phyloP scores from a whole-genome alignment of 2,888 invertebrate genomes.

The Rugalucina vietnamica region DNA sequence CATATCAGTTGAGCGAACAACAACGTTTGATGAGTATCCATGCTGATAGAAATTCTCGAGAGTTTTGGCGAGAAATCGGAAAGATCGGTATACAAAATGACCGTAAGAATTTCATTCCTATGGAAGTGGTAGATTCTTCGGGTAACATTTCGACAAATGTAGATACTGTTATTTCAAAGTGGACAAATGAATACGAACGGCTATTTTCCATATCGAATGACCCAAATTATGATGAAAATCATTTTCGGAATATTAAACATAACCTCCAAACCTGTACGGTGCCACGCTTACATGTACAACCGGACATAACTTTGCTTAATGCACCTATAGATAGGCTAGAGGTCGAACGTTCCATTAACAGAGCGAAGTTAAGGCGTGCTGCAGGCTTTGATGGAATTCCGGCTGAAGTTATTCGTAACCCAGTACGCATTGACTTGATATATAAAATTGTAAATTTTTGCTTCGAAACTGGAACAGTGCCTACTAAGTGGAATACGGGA shows the following conservation, averaged over 20 bases:
- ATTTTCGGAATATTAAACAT: neutral
- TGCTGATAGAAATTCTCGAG: neutral
- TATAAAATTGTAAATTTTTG: neutral
- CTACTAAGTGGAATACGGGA: neutral
- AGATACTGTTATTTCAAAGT: neutral
- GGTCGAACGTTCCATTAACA: neutral
- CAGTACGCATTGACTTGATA: neutral
- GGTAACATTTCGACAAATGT: neutral
- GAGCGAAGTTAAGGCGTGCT: slow-evolving; percentile 14
- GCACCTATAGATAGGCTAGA: neutral
- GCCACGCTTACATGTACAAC: neutral
- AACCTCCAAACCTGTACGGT: neutral
- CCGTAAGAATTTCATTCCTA: slow-evolving; percentile 6
- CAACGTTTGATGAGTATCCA: neutral
- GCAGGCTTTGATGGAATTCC: slow-evolving; percentile 29
- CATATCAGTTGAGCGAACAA: slow-evolving; percentile 21
- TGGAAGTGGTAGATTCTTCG: slow-evolving; percentile 17
- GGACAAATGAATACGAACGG: neutral
- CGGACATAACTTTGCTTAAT: slow-evolving; percentile 12
- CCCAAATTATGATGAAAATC: neutral
- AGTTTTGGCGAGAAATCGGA: slow-evolving; percentile 29
- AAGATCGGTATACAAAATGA: slow-evolving; percentile 25
- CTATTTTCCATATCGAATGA: neutral
- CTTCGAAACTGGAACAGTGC: neutral
- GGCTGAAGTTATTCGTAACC: neutral